A percentile compares a stretch with the other conserved stretches of the same genome.
Evolutionary conservation across 2,797 vertebrate genomes (phyloP).

Genomic region (Catamblyrhynchus diadema): DNA sequence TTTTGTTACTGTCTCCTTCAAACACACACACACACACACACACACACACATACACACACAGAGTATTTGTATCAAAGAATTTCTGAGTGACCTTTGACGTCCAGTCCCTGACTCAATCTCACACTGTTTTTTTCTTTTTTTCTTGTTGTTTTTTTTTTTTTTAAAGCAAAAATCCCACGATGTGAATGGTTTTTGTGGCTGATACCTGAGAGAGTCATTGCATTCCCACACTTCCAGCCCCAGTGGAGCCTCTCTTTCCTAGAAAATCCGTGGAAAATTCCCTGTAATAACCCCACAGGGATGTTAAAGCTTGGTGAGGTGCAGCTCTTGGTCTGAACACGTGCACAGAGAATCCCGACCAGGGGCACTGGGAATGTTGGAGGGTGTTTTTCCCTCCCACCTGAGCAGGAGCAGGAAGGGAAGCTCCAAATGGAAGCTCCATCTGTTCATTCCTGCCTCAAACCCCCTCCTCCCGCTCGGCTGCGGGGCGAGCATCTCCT

Average conservation of each 20-base stretch:
- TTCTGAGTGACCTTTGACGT: background rate
- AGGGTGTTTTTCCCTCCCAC: background rate
- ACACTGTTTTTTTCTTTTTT: background rate
- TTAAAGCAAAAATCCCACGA: background rate
- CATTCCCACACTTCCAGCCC: background rate
- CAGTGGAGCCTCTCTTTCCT: background rate
- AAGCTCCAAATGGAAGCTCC: background rate
- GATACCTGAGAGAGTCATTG: background rate
- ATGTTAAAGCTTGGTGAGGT: background rate
- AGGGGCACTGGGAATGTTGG: background rate
- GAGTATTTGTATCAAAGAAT: background rate
- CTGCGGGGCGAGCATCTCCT: background rate
- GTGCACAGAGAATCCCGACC: fast-evolving
- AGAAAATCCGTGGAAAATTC: background rate
- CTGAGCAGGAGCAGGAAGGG: background rate
- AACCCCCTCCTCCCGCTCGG: background rate
- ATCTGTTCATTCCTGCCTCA: background rate
- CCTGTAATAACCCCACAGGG: background rate
- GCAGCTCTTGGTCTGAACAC: background rate
- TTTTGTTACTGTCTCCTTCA: background rate
- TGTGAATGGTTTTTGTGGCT: background rate
- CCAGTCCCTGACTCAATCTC: background rate
- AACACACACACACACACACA: background rate
- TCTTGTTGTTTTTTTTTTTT: fast-evolving
- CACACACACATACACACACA: too few species aligned